Evolutionary conservation across 2,888 invertebrate species (phyloP).

Genomic region (Drosophila mimetica): DNA sequence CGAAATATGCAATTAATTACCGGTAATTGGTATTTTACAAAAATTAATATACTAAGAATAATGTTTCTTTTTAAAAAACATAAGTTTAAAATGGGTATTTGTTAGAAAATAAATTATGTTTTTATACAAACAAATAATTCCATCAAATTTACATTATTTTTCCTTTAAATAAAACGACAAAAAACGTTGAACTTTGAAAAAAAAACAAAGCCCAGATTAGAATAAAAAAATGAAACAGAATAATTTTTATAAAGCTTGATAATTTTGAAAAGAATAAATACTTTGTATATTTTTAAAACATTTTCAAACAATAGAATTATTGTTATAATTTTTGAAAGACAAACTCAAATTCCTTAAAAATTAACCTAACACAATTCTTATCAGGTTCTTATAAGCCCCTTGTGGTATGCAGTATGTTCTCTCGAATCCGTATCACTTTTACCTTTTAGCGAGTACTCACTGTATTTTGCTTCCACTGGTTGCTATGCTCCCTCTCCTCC

Average conservation of each 20-base stretch:
- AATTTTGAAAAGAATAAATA: too few relatives aligned
- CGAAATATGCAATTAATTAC: neutral
- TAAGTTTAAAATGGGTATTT: too few relatives aligned
- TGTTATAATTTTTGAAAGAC: too few relatives aligned
- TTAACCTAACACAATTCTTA: too few relatives aligned
- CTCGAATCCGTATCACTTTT: neutral
- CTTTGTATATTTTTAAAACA: too few relatives aligned
- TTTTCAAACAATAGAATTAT: too few relatives aligned
- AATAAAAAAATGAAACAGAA: neutral
- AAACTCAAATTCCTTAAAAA: neutral
- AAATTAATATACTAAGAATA: too few relatives aligned
- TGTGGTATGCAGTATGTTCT: neutral
- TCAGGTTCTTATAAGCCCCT: neutral
- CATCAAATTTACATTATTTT: neutral
- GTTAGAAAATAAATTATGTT: too few relatives aligned
- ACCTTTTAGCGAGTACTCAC: slow-evolving; percentile 1
- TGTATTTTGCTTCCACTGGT: slow-evolving; percentile 31
- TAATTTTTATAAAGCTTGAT: too few relatives aligned
- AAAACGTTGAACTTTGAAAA: neutral
- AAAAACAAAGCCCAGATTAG: neutral
- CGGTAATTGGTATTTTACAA: neutral
- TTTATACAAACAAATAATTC: neutral
- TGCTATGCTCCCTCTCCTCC: slow-evolving; percentile 12
- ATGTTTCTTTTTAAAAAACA: too few relatives aligned
- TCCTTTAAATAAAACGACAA: neutral